Evolutionary conservation across 1,140 invertebrate species (phyloP).

Genomic region (Drosophila subpulchrella): DNA sequence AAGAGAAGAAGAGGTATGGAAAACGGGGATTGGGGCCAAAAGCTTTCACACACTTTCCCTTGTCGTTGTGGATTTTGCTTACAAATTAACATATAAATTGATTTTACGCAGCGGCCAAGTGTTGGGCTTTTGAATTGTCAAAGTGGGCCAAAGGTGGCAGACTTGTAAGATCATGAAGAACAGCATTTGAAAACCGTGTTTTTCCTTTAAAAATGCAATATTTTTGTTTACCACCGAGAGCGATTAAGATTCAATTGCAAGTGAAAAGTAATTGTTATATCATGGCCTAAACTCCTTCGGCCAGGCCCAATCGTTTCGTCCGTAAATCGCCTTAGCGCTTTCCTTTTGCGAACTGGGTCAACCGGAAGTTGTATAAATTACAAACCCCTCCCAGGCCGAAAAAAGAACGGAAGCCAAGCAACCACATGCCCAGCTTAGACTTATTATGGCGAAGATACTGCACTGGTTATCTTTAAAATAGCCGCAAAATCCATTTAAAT

Average conservation of each 20-base stretch:
- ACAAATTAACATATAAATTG: conserved; percentile 83
- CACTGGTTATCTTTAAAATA: conserved; percentile 76
- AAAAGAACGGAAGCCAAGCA: conserved; percentile 29
- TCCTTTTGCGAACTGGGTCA: conserved; percentile 59
- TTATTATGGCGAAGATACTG: conserved; percentile 60
- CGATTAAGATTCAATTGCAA: conserved; percentile 32
- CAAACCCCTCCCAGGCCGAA: conserved; percentile 28
- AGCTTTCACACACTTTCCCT: conserved; percentile 51
- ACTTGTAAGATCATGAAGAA: conserved; percentile 30
- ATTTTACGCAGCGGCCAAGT: conserved; percentile 69
- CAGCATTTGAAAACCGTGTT: conserved; percentile 12
- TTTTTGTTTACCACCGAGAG: conserved; percentile 7
- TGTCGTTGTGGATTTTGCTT: conserved; percentile 57
- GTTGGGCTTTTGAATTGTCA: conserved; percentile 65
- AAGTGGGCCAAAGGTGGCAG: conserved; percentile 31
- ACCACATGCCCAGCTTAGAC: conserved; percentile 46
- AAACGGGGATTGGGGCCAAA: conserved; percentile 3
- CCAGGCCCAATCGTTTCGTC: conserved; percentile 35
- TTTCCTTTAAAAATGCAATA: conserved; percentile 7
- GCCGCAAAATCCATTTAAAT: conserved; percentile 79
- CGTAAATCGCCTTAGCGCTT: conserved; percentile 59
- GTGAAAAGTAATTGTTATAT: conserved; percentile 29
- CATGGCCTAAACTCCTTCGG: conserved; percentile 14
- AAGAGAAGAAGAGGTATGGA: conserved; percentile 2
- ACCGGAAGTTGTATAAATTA: conserved; percentile 69